phyloP scores from a whole-genome alignment of 2,113 vertebrate genomes.

The Oncorhynchus mykiss region DNA sequence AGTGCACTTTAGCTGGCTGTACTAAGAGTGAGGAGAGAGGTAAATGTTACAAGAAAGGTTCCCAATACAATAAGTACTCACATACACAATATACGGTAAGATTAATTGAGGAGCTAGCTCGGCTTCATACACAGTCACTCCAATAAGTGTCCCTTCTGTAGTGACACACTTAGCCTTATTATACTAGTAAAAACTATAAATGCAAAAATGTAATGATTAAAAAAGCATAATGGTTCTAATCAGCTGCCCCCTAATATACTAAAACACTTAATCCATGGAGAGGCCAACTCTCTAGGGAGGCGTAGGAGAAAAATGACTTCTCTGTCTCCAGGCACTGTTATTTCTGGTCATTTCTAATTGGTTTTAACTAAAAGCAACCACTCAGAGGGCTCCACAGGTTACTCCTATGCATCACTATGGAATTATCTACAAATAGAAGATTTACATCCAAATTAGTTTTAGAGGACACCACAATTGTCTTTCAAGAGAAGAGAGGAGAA shows the following conservation, averaged over 20 bases:
- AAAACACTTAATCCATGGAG: constrained; percentile 82
- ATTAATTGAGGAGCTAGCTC: constrained; percentile 28
- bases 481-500: constrained; percentile 62
- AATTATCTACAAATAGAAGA: constrained; percentile 80
- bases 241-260: constrained; percentile 80
- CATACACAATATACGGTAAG: not conserved
- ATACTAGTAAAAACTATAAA: constrained; percentile 72
- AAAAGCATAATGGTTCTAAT: constrained; percentile 80
- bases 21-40: too few relatives aligned
- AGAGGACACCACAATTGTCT: constrained; percentile 75
- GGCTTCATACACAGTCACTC: constrained; percentile 66
- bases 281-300: constrained; percentile 76
- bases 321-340: constrained; percentile 82
- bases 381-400: constrained; percentile 77
- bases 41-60: too few relatives aligned
- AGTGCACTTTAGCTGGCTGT: too few relatives aligned
- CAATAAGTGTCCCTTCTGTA: constrained; percentile 54
- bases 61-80: not conserved
- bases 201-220: constrained; percentile 77
- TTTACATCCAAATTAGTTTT: constrained; percentile 80
- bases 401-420: constrained; percentile 70
- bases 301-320: constrained; percentile 81
- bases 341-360: constrained; percentile 87
- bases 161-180: constrained; percentile 79
- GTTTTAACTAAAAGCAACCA: constrained; percentile 83